A percentile compares a stretch with the other conserved stretches of the same genome.
Evolutionary conservation across 2,113 vertebrate species (phyloP).

Genomic region (Alligator mississippiensis): DNA sequence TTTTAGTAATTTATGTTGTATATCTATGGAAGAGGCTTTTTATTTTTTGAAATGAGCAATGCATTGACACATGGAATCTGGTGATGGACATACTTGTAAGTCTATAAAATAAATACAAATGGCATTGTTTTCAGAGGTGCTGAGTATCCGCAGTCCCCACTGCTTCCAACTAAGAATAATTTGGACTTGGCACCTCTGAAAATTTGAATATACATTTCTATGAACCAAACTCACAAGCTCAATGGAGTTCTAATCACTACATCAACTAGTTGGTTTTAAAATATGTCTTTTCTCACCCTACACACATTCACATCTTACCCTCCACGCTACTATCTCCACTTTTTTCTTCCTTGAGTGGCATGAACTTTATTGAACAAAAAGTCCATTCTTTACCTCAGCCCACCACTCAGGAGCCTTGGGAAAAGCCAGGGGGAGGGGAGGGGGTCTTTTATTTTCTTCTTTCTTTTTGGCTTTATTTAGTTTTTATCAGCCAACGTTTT

Average conservation of each 20-base stretch:
- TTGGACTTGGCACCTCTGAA: background rate
- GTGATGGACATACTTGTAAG: background rate
- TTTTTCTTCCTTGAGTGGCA: background rate
- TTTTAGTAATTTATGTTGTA: background rate
- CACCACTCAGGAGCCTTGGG: background rate
- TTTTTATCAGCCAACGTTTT: conserved; percentile 68
- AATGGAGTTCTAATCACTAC: background rate
- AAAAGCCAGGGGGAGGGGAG: background rate
- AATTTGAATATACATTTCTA: background rate
- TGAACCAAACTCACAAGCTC: background rate
- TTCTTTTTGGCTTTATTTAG: conserved; percentile 58
- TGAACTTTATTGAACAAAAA: conserved; percentile 28
- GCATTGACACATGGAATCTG: background rate
- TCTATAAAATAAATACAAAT: background rate
- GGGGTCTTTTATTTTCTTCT: background rate
- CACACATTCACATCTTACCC: background rate
- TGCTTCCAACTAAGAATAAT: background rate
- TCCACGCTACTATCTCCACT: conserved; percentile 3
- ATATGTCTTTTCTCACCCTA: background rate
- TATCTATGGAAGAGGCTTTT: background rate
- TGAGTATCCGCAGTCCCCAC: background rate
- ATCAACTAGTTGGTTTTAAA: conserved; percentile 11
- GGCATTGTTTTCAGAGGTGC: background rate
- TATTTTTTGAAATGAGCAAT: background rate
- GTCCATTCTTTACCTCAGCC: conserved; percentile 7